A percentile compares a stretch with the other conserved stretches of the same genome.
phyloP scores from a whole-genome alignment of 2,888 invertebrate species.

The Anaspis maculata region DNA sequence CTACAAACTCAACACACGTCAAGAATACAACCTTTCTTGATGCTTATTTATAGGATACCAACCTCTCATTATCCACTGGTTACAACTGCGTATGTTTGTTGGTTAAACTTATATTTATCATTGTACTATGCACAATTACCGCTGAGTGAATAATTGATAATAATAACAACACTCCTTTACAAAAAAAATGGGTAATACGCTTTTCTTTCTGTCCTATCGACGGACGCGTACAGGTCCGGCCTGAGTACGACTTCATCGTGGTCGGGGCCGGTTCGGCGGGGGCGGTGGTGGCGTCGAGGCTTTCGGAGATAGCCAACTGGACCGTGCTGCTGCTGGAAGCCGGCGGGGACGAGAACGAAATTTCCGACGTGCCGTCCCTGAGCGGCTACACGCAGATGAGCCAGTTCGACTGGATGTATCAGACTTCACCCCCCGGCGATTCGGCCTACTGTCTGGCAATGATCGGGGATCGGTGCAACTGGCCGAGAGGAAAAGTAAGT shows the following conservation, averaged over 20 bases:
- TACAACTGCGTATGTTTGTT: no score
- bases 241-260: slow-evolving; percentile 79
- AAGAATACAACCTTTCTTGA: no score
- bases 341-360: slow-evolving; percentile 81
- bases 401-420: slow-evolving; percentile 87
- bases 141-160: no score
- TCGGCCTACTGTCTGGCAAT: slow-evolving; percentile 81
- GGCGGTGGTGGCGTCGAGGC: slow-evolving; percentile 75
- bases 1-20: no score
- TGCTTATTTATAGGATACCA: no score
- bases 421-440: slow-evolving; percentile 70
- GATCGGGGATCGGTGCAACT: slow-evolving; percentile 80
- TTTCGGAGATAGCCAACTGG: slow-evolving; percentile 76
- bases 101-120: no score
- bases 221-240: slow-evolving; percentile 62
- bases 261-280: slow-evolving; percentile 87
- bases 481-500: slow-evolving; percentile 79
- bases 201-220: no score
- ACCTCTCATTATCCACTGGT: no score
- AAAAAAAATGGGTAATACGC: no score
- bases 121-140: no score
- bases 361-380: slow-evolving; percentile 78
- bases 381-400: slow-evolving; percentile 79
- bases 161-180: no score
- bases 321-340: slow-evolving; percentile 77